Evolutionary conservation across 2,113 vertebrate genomes (phyloP).

Genomic region (Gila orcuttii): DNA sequence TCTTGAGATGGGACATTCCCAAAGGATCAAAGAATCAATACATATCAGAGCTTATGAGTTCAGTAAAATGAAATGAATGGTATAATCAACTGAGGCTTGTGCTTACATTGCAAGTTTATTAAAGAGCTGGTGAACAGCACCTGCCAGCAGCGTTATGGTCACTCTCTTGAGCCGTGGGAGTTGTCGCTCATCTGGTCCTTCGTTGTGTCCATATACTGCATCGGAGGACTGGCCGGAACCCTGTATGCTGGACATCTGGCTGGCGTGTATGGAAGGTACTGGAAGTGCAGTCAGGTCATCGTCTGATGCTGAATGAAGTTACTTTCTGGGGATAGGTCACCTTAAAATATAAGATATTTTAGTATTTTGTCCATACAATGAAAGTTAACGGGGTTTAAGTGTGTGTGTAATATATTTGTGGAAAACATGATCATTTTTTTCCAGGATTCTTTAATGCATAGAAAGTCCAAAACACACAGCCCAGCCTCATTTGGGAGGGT

Average conservation of each 20-base stretch:
- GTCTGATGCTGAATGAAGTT: neutral
- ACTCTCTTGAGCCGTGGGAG: constrained; percentile 64
- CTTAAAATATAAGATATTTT: neutral
- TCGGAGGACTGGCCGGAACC: constrained; percentile 71
- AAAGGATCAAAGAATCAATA: constrained; percentile 11
- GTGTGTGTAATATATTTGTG: no score
- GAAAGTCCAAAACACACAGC: no score
- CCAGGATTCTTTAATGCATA: no score
- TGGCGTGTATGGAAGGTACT: constrained; percentile 68
- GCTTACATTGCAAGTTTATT: constrained; percentile 64
- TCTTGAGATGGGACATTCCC: constrained; percentile 1
- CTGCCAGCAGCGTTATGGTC: constrained; percentile 65
- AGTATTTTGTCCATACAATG: neutral
- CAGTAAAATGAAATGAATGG: constrained; percentile 12
- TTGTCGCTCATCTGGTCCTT: constrained; percentile 77
- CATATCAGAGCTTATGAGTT: constrained; percentile 28
- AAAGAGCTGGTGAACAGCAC: constrained; percentile 73
- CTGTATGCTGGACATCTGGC: constrained; percentile 47
- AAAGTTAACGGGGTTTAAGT: no score
- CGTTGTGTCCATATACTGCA: constrained; percentile 71
- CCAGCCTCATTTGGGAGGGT: no score
- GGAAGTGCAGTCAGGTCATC: neutral
- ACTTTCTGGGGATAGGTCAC: neutral
- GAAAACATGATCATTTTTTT: neutral
- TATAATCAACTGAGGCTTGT: neutral